Base-by-base conservation (phyloP, 1,140 invertebrate species). In the Trypoxylus dichotomus region DNA sequence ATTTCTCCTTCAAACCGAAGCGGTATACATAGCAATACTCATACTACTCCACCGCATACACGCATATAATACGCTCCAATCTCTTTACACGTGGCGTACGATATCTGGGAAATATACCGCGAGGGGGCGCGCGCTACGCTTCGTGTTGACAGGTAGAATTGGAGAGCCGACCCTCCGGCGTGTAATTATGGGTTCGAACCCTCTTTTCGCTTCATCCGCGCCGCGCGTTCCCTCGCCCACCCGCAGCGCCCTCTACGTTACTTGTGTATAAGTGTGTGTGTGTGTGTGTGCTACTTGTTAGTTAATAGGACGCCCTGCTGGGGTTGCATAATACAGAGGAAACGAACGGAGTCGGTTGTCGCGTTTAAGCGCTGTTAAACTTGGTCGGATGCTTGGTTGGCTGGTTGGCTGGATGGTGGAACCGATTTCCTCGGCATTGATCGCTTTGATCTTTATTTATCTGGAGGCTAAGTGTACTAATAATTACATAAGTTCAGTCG, bases 101-200 rank as follows among this genome's bases (percentile, higher is more conserved):
- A 29, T 68, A 13, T 68, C 60, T 27, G 24, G 21, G 60, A 29
- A 68, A 68, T 68, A 68, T 68, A 27, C 60, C 27, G 60, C 24
- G 13, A 68, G 27, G 60, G 60, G 15, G 24, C 32, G 32, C 32
- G 21, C 60, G 24, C 8, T 25, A 1, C 60, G 60, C 60, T 24
- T 29, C 24, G 47, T 15, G 60, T 68, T 68, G 60, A 68, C 60
- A 68, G 60, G 60, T 68, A 68, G 60, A 68, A 68, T 68, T 68
- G 60, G 58, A 60, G 58, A 1, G 21, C 21, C 32, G 32, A 68
- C 60, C 60, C 60, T 68, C 60, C 60, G 60, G 60, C 60, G 21
- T 27, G 60, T 68, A 68, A 68, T 68, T 68, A 68, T 68, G 60
- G 32, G 27, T 29, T 68, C 60, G 47, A 54, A n/a, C 60, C 24